A percentile compares a stretch with the other conserved stretches of the same genome.
phyloP scores from a whole-genome alignment of 2,113 vertebrate genomes.

The Pituophis catenifer region DNA sequence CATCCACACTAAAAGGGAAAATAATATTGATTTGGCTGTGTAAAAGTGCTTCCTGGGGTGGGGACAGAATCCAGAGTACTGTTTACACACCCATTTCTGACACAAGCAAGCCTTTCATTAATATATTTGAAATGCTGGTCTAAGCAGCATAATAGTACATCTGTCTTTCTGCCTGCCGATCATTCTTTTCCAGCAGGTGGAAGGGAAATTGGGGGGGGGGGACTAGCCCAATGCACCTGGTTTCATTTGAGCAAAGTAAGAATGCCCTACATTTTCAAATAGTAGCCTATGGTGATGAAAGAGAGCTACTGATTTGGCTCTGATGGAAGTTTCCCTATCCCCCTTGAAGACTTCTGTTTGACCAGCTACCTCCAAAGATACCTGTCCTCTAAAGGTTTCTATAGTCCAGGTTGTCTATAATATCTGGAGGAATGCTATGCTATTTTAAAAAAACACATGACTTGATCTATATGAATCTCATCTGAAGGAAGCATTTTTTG shows the following conservation, averaged over 20 bases:
- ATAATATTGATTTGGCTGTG: background rate
- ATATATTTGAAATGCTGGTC: conserved; percentile 43
- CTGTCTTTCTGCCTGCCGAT: conserved; percentile 53
- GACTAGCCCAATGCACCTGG: conserved; percentile 67
- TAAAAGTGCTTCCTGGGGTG: fast-evolving
- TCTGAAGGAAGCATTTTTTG: background rate
- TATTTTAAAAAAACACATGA: background rate
- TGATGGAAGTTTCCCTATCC: background rate
- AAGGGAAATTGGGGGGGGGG: background rate
- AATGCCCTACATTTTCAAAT: conserved; percentile 69
- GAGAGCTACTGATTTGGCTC: conserved; percentile 18
- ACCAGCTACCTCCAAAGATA: conserved; percentile 3
- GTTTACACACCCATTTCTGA: background rate
- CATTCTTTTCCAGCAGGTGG: conserved; percentile 16
- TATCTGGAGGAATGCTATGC: background rate
- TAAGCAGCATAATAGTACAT: conserved; percentile 60
- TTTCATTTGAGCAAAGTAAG: conserved; percentile 61
- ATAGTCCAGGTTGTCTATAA: background rate
- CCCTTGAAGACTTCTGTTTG: fast-evolving
- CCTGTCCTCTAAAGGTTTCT: background rate
- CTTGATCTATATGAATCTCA: background rate
- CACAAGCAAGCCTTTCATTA: conserved; percentile 2
- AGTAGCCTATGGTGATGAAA: conserved; percentile 23
- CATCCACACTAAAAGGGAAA: background rate
- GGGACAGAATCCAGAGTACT: background rate